A percentile compares a stretch with the other conserved stretches of the same genome.
Conservation (phyloP, 2,113 vertebrate species). For the Struthidea cinerea region DNA sequence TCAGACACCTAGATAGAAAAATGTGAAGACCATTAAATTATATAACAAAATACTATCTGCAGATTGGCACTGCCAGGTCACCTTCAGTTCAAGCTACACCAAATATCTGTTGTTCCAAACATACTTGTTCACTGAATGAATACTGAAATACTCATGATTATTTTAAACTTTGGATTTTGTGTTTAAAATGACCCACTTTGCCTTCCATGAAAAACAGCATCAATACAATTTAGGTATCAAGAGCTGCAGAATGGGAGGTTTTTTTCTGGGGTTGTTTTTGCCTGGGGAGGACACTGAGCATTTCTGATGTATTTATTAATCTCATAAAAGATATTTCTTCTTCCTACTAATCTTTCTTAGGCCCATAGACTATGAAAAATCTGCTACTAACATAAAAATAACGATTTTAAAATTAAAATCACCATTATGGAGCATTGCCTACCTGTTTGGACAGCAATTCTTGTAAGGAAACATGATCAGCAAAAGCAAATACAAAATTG, state of each 20-base stretch:
- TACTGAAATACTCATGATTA: not conserved
- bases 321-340: not conserved
- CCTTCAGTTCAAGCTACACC: conserved; percentile 51
- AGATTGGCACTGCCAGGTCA: conserved; percentile 53
- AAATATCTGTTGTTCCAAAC: not conserved
- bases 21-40: conserved; percentile 66
- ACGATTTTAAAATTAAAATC: not conserved
- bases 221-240: not conserved
- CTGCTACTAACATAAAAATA: not conserved
- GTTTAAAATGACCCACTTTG: not conserved
- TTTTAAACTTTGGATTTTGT: not conserved
- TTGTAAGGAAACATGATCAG: not conserved
- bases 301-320: not conserved
- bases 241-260: not conserved
- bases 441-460: not conserved
- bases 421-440: not conserved
- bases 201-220: not conserved
- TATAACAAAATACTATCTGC: conserved; percentile 40
- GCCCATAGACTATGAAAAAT: not conserved
- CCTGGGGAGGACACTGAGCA: rapidly evolving
- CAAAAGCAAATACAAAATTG: not conserved
- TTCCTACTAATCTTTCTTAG: not conserved
- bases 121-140: not conserved
- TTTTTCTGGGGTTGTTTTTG: not conserved
- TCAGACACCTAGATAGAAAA: conserved; percentile 68